phyloP scores from a whole-genome alignment of 2,797 vertebrate species.

The Cetoscarus ocellatus region DNA sequence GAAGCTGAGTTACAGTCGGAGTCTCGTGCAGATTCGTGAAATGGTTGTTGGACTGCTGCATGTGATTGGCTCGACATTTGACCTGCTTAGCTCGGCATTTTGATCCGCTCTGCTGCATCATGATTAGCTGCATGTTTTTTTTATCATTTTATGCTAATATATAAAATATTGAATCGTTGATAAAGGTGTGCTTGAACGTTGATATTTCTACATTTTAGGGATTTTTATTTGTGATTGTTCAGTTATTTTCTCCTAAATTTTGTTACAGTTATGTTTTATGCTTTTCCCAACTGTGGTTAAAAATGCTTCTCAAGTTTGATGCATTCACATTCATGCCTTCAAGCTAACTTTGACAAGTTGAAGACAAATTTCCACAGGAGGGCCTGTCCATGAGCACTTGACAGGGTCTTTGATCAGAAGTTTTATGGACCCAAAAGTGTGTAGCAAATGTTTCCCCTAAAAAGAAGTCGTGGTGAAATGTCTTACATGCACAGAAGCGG shows the following conservation, averaged over 20 bases:
- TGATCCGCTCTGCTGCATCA: slow-evolving; percentile 22
- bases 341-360: neutral
- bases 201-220: neutral
- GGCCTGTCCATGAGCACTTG: neutral
- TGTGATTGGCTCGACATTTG: slow-evolving; percentile 61
- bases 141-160: neutral
- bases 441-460: too few relatives aligned
- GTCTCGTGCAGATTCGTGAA: too few relatives aligned
- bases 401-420: too few relatives aligned
- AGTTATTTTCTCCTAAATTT: neutral
- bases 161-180: slow-evolving; percentile 13
- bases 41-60: slow-evolving; percentile 55
- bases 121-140: slow-evolving; percentile 59
- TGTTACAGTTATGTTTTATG: neutral
- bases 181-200: neutral
- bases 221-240: neutral
- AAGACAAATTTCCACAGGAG: neutral
- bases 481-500: too few relatives aligned
- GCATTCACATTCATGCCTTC: neutral
- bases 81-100: slow-evolving; percentile 16
- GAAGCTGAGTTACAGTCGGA: too few relatives aligned
- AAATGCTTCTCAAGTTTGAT: neutral
- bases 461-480: too few relatives aligned
- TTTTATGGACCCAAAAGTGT: too few relatives aligned
- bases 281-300: too few relatives aligned